Percentiles rank a stretch among this genome's conserved stretches.
Evolutionary conservation across 2,113 vertebrate species (phyloP).

Genomic region (Muscicapa adusta): DNA sequence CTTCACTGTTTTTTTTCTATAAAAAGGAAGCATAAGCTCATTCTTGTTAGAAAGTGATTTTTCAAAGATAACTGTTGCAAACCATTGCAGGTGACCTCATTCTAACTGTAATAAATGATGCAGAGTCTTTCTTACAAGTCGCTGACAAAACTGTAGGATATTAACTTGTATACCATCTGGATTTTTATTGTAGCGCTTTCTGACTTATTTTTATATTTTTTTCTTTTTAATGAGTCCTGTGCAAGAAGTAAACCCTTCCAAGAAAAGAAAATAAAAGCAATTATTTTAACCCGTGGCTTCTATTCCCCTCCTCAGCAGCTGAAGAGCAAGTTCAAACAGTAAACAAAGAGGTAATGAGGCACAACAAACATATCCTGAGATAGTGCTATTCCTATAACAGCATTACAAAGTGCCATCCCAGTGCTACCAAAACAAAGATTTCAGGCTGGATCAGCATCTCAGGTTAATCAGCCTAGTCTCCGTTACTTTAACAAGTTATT

Average conservation of each 20-base stretch:
- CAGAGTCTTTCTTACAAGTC: not conserved
- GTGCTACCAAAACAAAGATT: not conserved
- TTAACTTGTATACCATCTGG: not conserved
- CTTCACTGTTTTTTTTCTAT: not conserved
- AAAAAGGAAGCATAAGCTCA: not conserved
- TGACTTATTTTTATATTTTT: not conserved
- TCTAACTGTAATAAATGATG: not conserved
- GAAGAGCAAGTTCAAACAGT: not conserved
- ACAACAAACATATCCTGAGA: not conserved
- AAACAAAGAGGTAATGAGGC: not conserved
- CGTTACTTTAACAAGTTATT: not conserved
- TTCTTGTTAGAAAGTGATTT: not conserved
- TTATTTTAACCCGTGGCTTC: not conserved
- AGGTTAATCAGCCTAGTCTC: not conserved
- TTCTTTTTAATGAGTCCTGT: not conserved
- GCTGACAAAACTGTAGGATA: not conserved
- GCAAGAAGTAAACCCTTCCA: not conserved
- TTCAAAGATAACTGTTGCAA: not conserved
- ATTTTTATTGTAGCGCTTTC: not conserved
- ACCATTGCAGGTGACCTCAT: not conserved
- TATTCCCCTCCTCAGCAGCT: not conserved
- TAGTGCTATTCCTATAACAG: not conserved
- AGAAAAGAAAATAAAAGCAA: not conserved
- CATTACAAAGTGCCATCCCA: not conserved
- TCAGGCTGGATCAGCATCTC: not conserved